Conservation (phyloP, 2,888 invertebrate genomes). For the Dasysyrphus tricinctus region DNA sequence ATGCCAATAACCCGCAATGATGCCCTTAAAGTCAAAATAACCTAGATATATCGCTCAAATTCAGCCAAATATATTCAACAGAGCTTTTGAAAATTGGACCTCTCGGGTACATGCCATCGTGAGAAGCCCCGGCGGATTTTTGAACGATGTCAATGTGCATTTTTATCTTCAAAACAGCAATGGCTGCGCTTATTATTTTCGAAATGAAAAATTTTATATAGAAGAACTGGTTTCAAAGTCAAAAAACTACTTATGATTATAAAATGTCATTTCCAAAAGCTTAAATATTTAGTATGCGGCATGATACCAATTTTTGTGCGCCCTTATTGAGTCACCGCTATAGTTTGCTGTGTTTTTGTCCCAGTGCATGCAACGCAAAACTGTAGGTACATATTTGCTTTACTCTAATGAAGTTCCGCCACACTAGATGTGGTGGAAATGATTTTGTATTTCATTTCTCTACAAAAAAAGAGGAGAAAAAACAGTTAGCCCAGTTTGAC, state of each 20-base stretch:
- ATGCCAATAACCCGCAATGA: too few relatives aligned
- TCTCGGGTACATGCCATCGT: too few relatives aligned
- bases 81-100: too few relatives aligned
- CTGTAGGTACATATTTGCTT: constrained; percentile 37
- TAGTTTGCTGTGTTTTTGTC: not conserved
- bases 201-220: too few relatives aligned
- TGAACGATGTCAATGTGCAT: too few relatives aligned
- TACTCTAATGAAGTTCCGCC: constrained; percentile 57
- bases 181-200: too few relatives aligned
- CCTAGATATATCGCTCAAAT: too few relatives aligned
- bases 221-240: too few relatives aligned
- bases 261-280: not conserved
- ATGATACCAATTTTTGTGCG: not conserved
- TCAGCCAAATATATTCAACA: too few relatives aligned
- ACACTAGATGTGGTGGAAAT: constrained; percentile 51
- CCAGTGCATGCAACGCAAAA: constrained; percentile 17
- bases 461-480: constrained; percentile 7
- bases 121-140: too few relatives aligned
- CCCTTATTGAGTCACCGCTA: not conserved
- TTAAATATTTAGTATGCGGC: not conserved
- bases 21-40: too few relatives aligned
- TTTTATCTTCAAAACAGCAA: too few relatives aligned
- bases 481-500: constrained; percentile 33
- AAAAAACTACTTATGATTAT: not conserved
- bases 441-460: constrained; percentile 52